Conservation (phyloP, 2,113 vertebrate genomes). For the Semnopithecus entellus region DNA sequence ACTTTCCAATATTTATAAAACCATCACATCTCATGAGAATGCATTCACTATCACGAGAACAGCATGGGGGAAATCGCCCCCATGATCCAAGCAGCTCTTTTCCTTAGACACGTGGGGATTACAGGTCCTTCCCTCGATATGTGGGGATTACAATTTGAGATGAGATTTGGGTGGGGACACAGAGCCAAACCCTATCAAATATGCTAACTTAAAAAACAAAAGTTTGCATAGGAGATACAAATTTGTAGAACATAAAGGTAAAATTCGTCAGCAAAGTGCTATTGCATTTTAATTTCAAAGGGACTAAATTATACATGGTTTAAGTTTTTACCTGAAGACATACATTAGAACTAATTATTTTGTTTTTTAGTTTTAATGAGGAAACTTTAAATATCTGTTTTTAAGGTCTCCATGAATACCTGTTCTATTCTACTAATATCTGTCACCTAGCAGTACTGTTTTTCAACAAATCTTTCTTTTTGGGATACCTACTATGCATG, state of each 20-base stretch:
- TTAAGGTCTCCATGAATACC: background rate
- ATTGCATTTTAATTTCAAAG: background rate
- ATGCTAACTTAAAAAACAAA: background rate
- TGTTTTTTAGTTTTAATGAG: background rate
- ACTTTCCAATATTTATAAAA: too few species aligned
- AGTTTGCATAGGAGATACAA: background rate
- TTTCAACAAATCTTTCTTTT: background rate
- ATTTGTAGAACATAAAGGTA: background rate
- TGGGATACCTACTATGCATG: background rate
- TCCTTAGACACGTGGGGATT: too few species aligned
- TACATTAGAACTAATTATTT: conserved; percentile 5
- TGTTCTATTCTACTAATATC: background rate
- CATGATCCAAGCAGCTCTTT: too few species aligned
- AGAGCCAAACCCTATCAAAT: background rate
- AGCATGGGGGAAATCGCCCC: too few species aligned
- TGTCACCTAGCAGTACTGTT: background rate
- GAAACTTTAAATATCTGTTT: background rate
- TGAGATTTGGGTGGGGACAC: too few species aligned
- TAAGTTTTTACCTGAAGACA: background rate
- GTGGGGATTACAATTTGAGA: too few species aligned
- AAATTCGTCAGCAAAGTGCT: background rate
- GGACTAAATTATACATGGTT: background rate
- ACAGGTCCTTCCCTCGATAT: too few species aligned
- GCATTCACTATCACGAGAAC: too few species aligned
- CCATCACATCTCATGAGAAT: too few species aligned